Conservation (phyloP, 2,113 vertebrate species). For the Petrocephalus microphthalmus region DNA sequence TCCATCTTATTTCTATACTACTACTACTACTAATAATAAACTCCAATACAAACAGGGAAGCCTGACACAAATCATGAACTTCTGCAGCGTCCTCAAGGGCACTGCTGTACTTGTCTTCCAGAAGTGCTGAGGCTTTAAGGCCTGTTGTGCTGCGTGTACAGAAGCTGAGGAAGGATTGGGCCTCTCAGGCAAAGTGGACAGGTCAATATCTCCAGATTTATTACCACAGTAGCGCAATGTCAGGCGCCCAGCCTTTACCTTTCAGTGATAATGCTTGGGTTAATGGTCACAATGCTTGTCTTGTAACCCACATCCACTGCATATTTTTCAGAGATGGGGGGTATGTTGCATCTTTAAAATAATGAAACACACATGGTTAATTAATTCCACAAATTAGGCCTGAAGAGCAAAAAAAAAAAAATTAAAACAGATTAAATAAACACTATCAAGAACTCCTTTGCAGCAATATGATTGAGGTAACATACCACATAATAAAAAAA, state of each 20-base stretch:
- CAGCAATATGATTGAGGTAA: neutral
- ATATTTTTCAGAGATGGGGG: slow-evolving; percentile 87
- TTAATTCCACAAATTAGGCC: neutral
- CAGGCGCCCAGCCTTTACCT: slow-evolving; percentile 61
- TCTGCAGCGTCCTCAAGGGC: neutral
- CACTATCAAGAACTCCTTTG: neutral
- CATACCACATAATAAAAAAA: neutral
- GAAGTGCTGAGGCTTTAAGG: neutral
- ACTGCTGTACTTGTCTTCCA: neutral
- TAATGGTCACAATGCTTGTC: slow-evolving; percentile 92
- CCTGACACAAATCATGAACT: neutral
- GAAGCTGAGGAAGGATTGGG: neutral
- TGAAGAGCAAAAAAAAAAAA: neutral
- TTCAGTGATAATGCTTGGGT: slow-evolving; percentile 94
- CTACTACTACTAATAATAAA: neutral
- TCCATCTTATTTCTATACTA: neutral
- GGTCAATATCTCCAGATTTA: neutral
- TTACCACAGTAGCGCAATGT: neutral
- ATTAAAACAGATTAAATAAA: neutral
- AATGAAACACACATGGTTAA: slow-evolving; percentile 5
- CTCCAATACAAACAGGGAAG: neutral
- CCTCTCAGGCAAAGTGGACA: neutral
- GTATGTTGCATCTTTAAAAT: slow-evolving; percentile 82
- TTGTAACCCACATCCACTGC: slow-evolving; percentile 82
- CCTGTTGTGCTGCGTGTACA: neutral